A percentile compares a stretch with the other conserved stretches of the same genome.
phyloP scores from a whole-genome alignment of 2,797 vertebrate genomes.

The Anabacerthia variegaticeps region DNA sequence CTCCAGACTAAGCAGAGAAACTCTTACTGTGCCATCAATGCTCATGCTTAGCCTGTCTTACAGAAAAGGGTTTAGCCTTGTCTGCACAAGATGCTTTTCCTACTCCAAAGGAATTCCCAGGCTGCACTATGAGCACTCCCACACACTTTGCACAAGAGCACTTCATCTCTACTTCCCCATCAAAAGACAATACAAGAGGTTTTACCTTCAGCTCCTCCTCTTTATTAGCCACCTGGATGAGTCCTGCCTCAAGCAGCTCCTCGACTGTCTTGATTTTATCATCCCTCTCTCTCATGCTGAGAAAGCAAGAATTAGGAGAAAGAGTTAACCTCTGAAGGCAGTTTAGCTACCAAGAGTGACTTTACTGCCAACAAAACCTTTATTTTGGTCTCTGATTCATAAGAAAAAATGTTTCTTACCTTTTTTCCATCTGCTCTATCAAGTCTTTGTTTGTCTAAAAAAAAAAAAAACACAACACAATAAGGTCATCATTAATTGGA shows the following conservation, averaged over 20 bases:
- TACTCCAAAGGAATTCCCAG: background rate
- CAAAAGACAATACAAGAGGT: background rate
- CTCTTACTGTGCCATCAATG: background rate
- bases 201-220: conserved; percentile 91
- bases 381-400: background rate
- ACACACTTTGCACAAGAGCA: background rate
- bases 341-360: background rate
- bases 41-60: background rate
- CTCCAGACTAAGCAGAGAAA: background rate
- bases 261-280: conserved; percentile 94
- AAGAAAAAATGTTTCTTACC: conserved; percentile 59
- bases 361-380: background rate
- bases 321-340: background rate
- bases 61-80: background rate
- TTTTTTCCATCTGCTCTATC: conserved; percentile 81
- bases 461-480: background rate
- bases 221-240: conserved; percentile 96
- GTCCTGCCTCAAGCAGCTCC: conserved; percentile 89
- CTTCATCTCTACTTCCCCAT: background rate
- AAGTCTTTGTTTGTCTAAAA: conserved; percentile 75
- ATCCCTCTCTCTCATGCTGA: conserved; percentile 89
- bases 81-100: background rate
- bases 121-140: background rate
- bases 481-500: background rate
- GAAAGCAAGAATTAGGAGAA: conserved; percentile 9